Conservation (phyloP, 2,797 vertebrate genomes). For the Coregonus suidteri region DNA sequence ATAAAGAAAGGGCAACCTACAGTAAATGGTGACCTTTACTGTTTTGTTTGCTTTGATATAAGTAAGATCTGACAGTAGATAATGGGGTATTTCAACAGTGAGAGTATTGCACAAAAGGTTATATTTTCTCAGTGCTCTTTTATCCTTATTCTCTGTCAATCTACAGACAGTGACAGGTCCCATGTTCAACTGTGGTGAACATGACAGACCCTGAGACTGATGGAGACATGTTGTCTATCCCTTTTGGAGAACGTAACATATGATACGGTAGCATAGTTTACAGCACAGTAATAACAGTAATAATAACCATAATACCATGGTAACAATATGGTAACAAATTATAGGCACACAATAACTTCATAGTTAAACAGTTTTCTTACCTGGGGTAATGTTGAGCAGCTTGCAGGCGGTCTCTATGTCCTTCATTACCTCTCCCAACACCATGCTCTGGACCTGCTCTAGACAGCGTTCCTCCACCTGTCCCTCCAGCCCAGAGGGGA, state of each 20-base stretch:
- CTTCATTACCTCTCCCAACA: slow-evolving; percentile 93
- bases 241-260: neutral
- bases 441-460: slow-evolving; percentile 94
- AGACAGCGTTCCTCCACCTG: slow-evolving; percentile 86
- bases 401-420: slow-evolving; percentile 96
- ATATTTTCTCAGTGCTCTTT: neutral
- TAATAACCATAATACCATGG: neutral
- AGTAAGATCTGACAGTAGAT: neutral
- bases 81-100: neutral
- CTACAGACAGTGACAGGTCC: neutral
- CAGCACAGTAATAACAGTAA: neutral
- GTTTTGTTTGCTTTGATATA: slow-evolving; percentile 15
- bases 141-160: neutral
- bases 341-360: neutral
- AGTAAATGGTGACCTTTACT: slow-evolving; percentile 16
- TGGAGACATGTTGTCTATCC: neutral
- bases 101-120: neutral
- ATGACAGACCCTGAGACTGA: neutral
- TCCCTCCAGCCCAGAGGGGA: slow-evolving; percentile 69
- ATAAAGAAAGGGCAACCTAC: slow-evolving; percentile 23
- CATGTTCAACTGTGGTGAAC: no score
- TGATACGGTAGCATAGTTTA: neutral
- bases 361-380: slow-evolving; percentile 61
- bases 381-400: slow-evolving; percentile 90
- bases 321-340: neutral